Conservation (phyloP, 2,888 invertebrate species). For the Caenorhabditis afra region DNA sequence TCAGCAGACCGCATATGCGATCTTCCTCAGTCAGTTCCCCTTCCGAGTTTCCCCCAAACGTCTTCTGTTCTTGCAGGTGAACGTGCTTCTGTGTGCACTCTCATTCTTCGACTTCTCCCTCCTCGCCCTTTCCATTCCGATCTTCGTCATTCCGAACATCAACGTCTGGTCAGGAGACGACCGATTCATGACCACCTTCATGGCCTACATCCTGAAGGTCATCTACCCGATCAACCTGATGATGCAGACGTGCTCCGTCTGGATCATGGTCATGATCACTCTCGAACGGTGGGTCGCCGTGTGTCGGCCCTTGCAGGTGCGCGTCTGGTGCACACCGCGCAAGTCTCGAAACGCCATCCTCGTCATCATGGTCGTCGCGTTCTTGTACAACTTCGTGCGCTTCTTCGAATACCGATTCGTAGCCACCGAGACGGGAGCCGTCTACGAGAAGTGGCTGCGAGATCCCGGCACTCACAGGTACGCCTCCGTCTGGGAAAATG, state of each 20-base stretch:
- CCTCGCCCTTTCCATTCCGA: slow-evolving; percentile 75
- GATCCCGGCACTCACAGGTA: slow-evolving; percentile 64
- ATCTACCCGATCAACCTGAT: slow-evolving; percentile 78
- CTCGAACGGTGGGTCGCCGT: slow-evolving; percentile 79
- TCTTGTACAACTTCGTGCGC: slow-evolving; percentile 75
- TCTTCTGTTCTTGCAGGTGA: slow-evolving; percentile 63
- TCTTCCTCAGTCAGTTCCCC: slow-evolving; percentile 66
- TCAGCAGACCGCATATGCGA: slow-evolving; percentile 74
- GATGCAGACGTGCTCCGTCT: slow-evolving; percentile 78
- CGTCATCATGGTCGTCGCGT: slow-evolving; percentile 70
- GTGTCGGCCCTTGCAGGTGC: slow-evolving; percentile 76
- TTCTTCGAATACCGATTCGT: slow-evolving; percentile 78
- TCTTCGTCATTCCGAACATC: slow-evolving; percentile 77
- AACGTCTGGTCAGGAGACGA: slow-evolving; percentile 64
- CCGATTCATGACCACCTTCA: slow-evolving; percentile 56
- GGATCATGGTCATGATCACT: slow-evolving; percentile 78
- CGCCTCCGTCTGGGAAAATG: not conserved
- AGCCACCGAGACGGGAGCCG: slow-evolving; percentile 46
- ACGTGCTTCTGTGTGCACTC: slow-evolving; percentile 75
- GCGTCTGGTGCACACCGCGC: slow-evolving; percentile 75
- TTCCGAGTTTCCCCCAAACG: not conserved
- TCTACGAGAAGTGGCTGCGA: slow-evolving; percentile 63
- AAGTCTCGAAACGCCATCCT: slow-evolving; percentile 75
- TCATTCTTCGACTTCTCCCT: slow-evolving; percentile 76
- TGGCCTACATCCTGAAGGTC: slow-evolving; percentile 75